These are phyloP conservation scores for Stomorhina lunata DNA, from an alignment of 2,888 invertebrate genomes.

Conservation along the genomic window DNA sequence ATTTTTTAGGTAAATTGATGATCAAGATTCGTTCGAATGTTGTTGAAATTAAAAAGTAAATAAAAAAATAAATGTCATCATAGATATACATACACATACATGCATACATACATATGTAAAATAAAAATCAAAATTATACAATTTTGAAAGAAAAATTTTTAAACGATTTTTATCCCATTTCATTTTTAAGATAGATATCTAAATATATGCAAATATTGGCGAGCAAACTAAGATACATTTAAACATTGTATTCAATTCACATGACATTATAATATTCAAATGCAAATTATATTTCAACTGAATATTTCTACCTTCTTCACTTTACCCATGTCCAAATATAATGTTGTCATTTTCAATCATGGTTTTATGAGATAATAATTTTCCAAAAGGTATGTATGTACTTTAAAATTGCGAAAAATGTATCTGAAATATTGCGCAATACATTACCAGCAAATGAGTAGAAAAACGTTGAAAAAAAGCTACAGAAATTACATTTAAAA, in stretches of 20 bases:
- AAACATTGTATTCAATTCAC: neutral
- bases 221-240: neutral
- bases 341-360: neutral
- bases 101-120: neutral
- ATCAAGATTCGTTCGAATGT: no score
- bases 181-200: no score
- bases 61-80: no score
- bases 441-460: neutral
- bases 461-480: neutral
- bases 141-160: no score
- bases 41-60: neutral
- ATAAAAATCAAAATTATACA: no score
- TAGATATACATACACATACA: conserved; percentile 29
- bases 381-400: neutral
- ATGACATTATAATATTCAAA: neutral
- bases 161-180: no score
- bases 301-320: neutral
- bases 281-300: neutral
- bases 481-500: neutral
- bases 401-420: neutral
- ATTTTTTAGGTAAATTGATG: conserved; percentile 51
- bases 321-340: neutral
- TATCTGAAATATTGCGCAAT: conserved; percentile 1
- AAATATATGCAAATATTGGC: neutral
- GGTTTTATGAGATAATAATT: neutral